Percentiles rank a stretch among this genome's conserved stretches.
Conservation (phyloP, 2,888 invertebrate genomes). For the Drosophila limbata region DNA sequence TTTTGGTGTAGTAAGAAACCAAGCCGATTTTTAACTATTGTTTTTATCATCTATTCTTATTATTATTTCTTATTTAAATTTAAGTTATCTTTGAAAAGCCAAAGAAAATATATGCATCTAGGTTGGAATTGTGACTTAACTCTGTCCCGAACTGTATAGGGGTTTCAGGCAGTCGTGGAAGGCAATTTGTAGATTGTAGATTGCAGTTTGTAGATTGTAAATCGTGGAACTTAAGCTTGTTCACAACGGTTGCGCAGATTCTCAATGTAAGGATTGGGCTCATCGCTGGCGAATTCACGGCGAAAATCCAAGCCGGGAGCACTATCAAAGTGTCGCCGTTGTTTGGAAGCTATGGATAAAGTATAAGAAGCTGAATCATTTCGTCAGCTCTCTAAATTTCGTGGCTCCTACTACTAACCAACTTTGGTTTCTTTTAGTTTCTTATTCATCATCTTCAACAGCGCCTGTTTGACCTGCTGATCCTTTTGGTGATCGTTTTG, state of each 20-base stretch:
- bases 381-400: neutral
- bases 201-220: neutral
- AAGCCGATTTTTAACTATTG: too few species aligned
- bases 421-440: neutral
- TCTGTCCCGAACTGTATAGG: slow-evolving; percentile 7
- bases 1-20: too few species aligned
- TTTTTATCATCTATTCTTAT: neutral
- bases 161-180: neutral
- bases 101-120: neutral
- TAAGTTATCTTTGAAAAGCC: neutral
- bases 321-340: neutral
- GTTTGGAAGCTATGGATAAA: slow-evolving; percentile 6
- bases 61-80: neutral
- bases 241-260: slow-evolving; percentile 15
- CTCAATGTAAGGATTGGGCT: slow-evolving; percentile 58
- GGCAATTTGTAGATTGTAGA: neutral
- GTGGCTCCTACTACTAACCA: neutral
- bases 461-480: slow-evolving; percentile 15
- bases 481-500: neutral
- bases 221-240: neutral
- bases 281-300: slow-evolving; percentile 56
- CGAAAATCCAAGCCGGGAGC: slow-evolving; percentile 31
- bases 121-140: neutral
- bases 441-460: slow-evolving; percentile 22
- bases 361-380: too few species aligned